These are phyloP conservation scores for Alitta virens DNA, from an alignment of 2,888 invertebrate species.

Conservation along the genomic window DNA sequence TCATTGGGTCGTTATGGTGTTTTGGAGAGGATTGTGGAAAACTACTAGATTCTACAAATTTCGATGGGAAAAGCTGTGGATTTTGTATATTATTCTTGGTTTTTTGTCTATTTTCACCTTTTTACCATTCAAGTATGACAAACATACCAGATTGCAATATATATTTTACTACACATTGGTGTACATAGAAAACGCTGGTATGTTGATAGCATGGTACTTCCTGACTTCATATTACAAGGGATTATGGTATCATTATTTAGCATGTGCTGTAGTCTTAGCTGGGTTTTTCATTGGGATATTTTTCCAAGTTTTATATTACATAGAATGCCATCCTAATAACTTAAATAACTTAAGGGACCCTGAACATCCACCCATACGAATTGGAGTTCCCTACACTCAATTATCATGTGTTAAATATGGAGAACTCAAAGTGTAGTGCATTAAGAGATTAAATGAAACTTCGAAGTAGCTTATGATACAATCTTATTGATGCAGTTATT, in stretches of 20 bases:
- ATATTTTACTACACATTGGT: conserved; percentile 48
- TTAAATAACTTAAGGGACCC: neutral
- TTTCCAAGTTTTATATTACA: neutral
- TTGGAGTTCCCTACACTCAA: too few relatives aligned
- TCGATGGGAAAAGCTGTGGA: conserved; percentile 66
- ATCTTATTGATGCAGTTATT: too few relatives aligned
- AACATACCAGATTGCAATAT: conserved; percentile 49
- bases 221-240: conserved; percentile 5
- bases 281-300: neutral
- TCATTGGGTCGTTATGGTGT: conserved; percentile 75
- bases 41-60: conserved; percentile 64
- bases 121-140: conserved; percentile 45
- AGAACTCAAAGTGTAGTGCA: too few relatives aligned
- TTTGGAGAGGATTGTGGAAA: conserved; percentile 70
- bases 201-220: conserved; percentile 56
- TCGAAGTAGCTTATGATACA: too few relatives aligned
- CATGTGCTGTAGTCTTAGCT: neutral
- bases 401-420: too few relatives aligned
- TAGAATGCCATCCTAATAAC: neutral
- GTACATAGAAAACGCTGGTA: conserved; percentile 47
- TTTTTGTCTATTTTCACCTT: conserved; percentile 55
- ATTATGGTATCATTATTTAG: neutral
- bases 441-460: too few relatives aligned
- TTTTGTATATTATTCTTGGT: conserved; percentile 49
- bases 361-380: too few relatives aligned